Evolutionary conservation across 2,888 invertebrate genomes (phyloP).

Genomic region (Polydrusus tereticollis): DNA sequence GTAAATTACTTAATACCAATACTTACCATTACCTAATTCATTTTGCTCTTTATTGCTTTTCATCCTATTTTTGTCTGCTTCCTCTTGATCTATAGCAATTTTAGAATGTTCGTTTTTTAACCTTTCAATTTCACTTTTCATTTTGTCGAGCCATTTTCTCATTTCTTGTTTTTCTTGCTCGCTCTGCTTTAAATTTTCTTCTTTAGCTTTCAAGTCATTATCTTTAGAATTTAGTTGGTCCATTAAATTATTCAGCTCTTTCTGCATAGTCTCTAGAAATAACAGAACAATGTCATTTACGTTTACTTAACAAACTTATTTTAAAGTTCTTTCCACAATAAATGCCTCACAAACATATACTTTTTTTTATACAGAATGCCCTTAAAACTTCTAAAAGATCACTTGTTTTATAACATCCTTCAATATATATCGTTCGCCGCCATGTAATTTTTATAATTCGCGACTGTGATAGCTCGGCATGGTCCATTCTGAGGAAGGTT

Average conservation of each 20-base stretch:
- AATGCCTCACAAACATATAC: too few relatives aligned
- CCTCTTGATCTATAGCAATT: slow-evolving; percentile 47
- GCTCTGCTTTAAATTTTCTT: slow-evolving; percentile 33
- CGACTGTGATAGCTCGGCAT: too few relatives aligned
- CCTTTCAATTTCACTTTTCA: slow-evolving; percentile 48
- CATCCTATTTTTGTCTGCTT: slow-evolving; percentile 36
- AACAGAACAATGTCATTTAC: not conserved
- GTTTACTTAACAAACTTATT: too few relatives aligned
- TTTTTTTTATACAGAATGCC: too few relatives aligned
- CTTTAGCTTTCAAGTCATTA: not conserved
- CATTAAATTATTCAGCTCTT: not conserved
- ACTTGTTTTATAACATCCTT: too few relatives aligned
- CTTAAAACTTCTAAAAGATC: too few relatives aligned
- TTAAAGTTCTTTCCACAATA: too few relatives aligned
- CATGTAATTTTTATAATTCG: too few relatives aligned
- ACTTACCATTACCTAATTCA: not conserved
- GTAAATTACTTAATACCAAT: too few relatives aligned
- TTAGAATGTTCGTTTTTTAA: slow-evolving; percentile 47
- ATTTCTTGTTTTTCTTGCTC: slow-evolving; percentile 49
- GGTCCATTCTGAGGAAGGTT: too few relatives aligned
- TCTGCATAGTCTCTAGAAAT: slow-evolving; percentile 7
- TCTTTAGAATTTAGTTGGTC: slow-evolving; percentile 5
- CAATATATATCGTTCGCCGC: too few relatives aligned
- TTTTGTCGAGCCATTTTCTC: slow-evolving; percentile 42
- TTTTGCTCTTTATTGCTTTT: not conserved